Conservation (phyloP, 2,888 invertebrate species). For the Microdon myrmicae region DNA sequence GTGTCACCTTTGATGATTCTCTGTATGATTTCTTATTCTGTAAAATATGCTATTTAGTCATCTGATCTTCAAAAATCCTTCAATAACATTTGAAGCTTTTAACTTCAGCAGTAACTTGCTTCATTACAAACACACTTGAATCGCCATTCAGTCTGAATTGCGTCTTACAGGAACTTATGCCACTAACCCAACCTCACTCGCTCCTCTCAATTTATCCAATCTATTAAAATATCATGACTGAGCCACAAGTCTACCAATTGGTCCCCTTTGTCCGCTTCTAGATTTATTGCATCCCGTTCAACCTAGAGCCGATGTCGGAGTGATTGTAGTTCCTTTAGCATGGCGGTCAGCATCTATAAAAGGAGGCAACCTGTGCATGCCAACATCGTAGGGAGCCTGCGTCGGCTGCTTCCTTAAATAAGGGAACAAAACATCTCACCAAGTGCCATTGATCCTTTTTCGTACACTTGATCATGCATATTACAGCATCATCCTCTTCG, state of each 20-base stretch:
- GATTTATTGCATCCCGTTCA: constrained; percentile 41
- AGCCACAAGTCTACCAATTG: constrained; percentile 31
- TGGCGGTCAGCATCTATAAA: constrained; percentile 3
- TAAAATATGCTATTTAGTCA: too few relatives aligned
- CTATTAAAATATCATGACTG: constrained; percentile 48
- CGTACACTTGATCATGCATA: constrained; percentile 39
- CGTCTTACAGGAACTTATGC: constrained; percentile 22
- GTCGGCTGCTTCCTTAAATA: constrained; percentile 19
- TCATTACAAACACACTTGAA: too few relatives aligned
- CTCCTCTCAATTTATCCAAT: constrained; percentile 43
- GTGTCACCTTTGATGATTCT: too few relatives aligned
- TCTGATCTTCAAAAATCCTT: too few relatives aligned
- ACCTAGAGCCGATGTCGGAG: constrained; percentile 15
- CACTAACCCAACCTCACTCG: constrained; percentile 27
- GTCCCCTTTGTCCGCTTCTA: constrained; percentile 29
- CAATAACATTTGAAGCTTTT: too few relatives aligned
- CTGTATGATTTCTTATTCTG: too few relatives aligned
- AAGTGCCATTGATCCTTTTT: constrained; percentile 45
- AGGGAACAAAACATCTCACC: constrained; percentile 46
- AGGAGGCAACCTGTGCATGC: background rate
- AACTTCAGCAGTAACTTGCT: too few relatives aligned
- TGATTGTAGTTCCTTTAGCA: constrained; percentile 15
- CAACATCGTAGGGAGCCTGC: constrained; percentile 28
- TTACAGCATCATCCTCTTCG: constrained; percentile 24
- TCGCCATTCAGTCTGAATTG: too few relatives aligned